Conservation (phyloP, 1,140 invertebrate genomes). For the Brachionus rubens region DNA sequence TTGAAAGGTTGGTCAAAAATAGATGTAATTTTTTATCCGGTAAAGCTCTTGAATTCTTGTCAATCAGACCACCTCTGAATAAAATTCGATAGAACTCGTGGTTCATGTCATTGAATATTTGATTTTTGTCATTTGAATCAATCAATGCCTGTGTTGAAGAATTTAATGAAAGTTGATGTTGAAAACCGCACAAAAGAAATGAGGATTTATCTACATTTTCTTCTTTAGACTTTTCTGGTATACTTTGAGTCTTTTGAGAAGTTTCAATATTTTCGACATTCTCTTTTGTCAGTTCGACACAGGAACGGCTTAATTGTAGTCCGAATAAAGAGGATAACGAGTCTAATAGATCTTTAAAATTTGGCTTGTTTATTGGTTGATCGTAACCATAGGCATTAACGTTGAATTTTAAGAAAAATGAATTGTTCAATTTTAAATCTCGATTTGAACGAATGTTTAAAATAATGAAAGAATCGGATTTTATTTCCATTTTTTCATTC, state of each 20-base stretch:
- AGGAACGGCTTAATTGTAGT: neutral
- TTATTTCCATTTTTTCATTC: neutral
- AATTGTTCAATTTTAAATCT: neutral
- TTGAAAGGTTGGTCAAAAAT: neutral
- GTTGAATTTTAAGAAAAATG: constrained; percentile 21
- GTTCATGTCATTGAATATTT: neutral
- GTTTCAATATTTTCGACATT: neutral
- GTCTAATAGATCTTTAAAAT: neutral
- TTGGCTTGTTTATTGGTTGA: neutral
- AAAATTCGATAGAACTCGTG: constrained; percentile 25
- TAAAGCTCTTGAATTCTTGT: neutral
- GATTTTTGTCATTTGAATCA: neutral
- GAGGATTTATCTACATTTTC: neutral
- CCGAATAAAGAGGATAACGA: constrained; percentile 7
- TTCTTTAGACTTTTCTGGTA: neutral
- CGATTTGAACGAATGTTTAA: constrained; percentile 20
- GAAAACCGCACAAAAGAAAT: constrained; percentile 29
- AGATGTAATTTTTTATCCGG: neutral
- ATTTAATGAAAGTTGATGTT: constrained; percentile 30
- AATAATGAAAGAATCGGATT: neutral
- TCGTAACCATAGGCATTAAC: constrained; percentile 30
- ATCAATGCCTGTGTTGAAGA: neutral
- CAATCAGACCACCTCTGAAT: neutral
- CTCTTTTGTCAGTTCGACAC: neutral
- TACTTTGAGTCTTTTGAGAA: neutral